Conservation (phyloP, 2,113 vertebrate genomes). For the Myotis davidii region DNA sequence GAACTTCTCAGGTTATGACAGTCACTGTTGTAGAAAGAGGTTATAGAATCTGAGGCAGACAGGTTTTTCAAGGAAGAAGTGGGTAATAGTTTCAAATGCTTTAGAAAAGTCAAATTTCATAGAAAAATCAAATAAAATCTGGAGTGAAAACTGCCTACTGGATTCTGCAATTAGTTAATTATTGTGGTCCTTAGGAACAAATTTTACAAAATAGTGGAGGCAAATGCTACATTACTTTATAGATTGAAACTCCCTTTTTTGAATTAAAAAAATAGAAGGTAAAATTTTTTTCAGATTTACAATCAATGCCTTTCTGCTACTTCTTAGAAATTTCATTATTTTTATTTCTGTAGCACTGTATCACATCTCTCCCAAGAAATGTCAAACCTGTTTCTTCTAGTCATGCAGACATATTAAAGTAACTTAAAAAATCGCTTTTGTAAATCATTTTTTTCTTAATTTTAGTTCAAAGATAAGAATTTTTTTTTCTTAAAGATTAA, state of each 20-base stretch:
- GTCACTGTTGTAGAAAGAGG: neutral
- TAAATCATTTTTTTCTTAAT: neutral
- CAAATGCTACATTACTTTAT: neutral
- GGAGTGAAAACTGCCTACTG: neutral
- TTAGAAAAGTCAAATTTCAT: neutral
- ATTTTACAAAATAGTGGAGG: neutral
- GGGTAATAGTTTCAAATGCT: neutral
- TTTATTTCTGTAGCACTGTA: neutral
- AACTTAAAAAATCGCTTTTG: neutral
- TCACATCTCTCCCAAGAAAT: neutral
- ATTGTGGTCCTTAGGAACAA: neutral
- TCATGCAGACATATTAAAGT: neutral
- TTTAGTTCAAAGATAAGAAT: neutral
- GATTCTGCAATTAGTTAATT: neutral
- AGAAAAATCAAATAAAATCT: neutral
- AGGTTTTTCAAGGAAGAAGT: neutral
- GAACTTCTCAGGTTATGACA: neutral
- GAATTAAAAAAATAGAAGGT: neutral
- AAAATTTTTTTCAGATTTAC: neutral
- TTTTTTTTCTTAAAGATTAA: neutral
- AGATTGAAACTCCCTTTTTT: neutral
- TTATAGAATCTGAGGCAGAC: neutral
- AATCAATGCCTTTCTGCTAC: neutral
- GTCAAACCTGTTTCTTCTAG: neutral
- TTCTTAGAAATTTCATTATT: neutral